phyloP scores from a whole-genome alignment of 2,888 invertebrate species.

The Campoplex capitator region DNA sequence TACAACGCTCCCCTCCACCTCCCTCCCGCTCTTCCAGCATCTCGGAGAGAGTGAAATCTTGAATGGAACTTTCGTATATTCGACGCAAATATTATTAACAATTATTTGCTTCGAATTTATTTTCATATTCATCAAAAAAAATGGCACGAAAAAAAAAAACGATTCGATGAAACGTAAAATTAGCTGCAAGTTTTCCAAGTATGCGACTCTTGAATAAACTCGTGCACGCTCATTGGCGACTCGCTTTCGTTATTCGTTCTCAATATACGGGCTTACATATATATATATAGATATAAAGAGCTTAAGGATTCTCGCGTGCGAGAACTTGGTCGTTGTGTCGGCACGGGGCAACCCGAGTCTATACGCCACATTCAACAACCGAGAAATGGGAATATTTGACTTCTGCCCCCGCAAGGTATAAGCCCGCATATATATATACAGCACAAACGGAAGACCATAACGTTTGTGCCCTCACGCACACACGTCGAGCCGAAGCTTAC shows the following conservation, averaged over 20 bases:
- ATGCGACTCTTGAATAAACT: neutral
- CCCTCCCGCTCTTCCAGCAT: too few relatives aligned
- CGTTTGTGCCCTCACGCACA: slow-evolving; percentile 43
- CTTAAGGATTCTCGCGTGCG: slow-evolving; percentile 51
- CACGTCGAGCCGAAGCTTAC: slow-evolving; percentile 42
- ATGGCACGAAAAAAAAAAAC: neutral
- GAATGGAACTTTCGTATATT: neutral
- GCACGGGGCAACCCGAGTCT: slow-evolving; percentile 32
- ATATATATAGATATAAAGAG: neutral
- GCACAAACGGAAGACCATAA: slow-evolving; percentile 11
- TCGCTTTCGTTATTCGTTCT: neutral
- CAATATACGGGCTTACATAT: neutral
- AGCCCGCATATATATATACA: slow-evolving; percentile 48
- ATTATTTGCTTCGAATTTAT: neutral
- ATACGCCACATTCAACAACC: slow-evolving; percentile 40
- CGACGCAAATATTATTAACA: neutral
- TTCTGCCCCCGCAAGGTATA: slow-evolving; percentile 78
- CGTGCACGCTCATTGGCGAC: neutral
- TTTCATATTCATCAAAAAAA: neutral
- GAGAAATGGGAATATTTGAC: slow-evolving; percentile 80
- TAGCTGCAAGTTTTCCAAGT: neutral
- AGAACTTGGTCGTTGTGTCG: slow-evolving; percentile 44
- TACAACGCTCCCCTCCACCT: neutral
- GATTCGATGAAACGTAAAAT: neutral
- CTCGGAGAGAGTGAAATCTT: too few relatives aligned